Base-by-base conservation (phyloP, 2,888 invertebrate species). In the Phasia obesa region DNA sequence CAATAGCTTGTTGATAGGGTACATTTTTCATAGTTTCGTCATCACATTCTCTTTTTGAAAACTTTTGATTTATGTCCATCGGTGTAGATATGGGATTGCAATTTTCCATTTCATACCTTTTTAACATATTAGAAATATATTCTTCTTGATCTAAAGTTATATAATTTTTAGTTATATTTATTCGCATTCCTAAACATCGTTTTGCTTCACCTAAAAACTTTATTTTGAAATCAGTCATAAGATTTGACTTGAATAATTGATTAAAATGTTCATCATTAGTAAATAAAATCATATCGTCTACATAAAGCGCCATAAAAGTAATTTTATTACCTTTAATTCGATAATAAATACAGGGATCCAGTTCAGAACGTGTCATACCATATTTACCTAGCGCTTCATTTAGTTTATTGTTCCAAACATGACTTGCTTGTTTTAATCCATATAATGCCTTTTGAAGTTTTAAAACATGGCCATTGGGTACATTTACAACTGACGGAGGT, bases 371-470 rank as follows among this genome's bases (percentile, higher is more conserved):
- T n/a, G n/a, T n/a, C n/a, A n/a, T n/a, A n/a, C 81, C 70, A 75
- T 65, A 27, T 13, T 31, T 35, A 71, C 44, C 35, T 2, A 84
- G 44, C 11, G 53, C 55, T 38, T 73, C 17, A 55, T 85, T 79
- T 13, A 86, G 71, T 70, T 44, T 81, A 0, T 47, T 62, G 42
- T 86, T n/a, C n/a, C n/a, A n/a, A n/a, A n/a, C n/a, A n/a, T n/a
- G n/a, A n/a, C n/a, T n/a, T n/a, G n/a, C n/a, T n/a, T n/a, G n/a
- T n/a, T n/a, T n/a, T 84, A 85, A 85, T 53, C 84, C 55, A 13
- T n/a, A n/a, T n/a, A n/a, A n/a, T n/a, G n/a, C n/a, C n/a, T n/a
- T n/a, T n/a, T n/a, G n/a, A n/a, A n/a, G n/a, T n/a, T n/a, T n/a
- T n/a, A n/a, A n/a, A n/a, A n/a, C n/a, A n/a, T n/a, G n/a, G n/a